A percentile compares a stretch with the other conserved stretches of the same genome.
Evolutionary conservation across 2,888 invertebrate genomes (phyloP).

Genomic region (Nomada hirtipes): DNA sequence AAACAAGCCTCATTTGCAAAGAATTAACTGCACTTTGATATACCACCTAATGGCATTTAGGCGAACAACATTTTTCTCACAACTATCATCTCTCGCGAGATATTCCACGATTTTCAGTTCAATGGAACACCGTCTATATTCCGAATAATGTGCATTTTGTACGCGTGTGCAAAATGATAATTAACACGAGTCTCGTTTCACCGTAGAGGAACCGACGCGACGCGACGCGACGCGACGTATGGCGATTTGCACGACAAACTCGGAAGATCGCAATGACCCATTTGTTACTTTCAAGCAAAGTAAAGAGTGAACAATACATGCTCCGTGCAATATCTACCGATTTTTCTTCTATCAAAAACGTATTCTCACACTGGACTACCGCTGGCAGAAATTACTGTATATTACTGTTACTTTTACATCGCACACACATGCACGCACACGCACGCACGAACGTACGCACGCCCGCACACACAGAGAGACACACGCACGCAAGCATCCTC

Average conservation of each 20-base stretch:
- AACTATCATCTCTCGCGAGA: too few species aligned
- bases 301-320: conserved; percentile 5
- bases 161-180: conserved; percentile 14
- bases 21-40: too few species aligned
- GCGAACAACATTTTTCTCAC: too few species aligned
- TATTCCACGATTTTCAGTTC: too few species aligned
- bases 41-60: too few species aligned
- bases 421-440: background rate
- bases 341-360: conserved; percentile 1
- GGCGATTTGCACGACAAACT: too few species aligned
- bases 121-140: too few species aligned
- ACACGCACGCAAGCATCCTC: background rate
- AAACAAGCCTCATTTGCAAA: too few species aligned
- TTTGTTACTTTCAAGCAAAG: background rate
- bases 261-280: background rate
- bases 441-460: too few species aligned
- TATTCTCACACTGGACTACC: background rate
- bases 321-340: conserved; percentile 18
- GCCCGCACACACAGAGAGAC: background rate
- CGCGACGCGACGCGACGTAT: too few species aligned
- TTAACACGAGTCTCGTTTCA: background rate
- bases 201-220: background rate
- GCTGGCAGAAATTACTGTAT: background rate
- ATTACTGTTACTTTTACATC: background rate
- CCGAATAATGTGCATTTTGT: background rate